Evolutionary conservation across 2,113 vertebrate genomes (phyloP).

Genomic region (Cyanistes caeruleus): DNA sequence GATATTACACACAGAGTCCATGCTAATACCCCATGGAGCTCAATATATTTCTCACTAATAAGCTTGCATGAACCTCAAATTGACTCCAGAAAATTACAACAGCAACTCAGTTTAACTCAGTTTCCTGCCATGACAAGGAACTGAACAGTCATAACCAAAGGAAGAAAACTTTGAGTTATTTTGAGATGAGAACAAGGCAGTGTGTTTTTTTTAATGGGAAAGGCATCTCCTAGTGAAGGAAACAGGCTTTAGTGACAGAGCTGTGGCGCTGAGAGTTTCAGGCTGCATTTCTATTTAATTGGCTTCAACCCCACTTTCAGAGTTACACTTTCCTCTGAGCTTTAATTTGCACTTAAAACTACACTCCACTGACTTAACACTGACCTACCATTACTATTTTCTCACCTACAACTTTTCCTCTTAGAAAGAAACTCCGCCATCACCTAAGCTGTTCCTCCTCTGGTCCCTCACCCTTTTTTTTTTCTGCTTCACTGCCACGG

Average conservation of each 20-base stretch:
- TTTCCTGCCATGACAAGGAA: conserved; percentile 32
- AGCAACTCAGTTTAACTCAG: background rate
- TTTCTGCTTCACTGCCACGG: background rate
- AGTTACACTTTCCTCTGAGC: background rate
- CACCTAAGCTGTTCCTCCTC: background rate
- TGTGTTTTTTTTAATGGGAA: conserved; percentile 46
- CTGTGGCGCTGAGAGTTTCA: background rate
- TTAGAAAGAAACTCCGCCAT: background rate
- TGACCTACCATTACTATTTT: background rate
- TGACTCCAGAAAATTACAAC: background rate
- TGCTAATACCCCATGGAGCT: background rate
- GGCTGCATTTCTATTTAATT: conserved; percentile 48
- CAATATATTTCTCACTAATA: background rate
- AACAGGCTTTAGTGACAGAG: conserved; percentile 1
- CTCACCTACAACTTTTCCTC: background rate
- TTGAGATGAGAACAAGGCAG: background rate
- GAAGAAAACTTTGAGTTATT: conserved; percentile 56
- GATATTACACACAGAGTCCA: background rate
- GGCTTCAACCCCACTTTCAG: background rate
- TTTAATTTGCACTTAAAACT: conserved; percentile 30
- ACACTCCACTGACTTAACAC: background rate
- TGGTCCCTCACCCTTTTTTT: background rate
- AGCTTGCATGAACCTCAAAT: background rate
- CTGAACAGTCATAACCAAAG: conserved; percentile 29
- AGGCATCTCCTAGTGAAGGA: conserved; percentile 31